Evolutionary conservation across 35 echinoderm and acorn worm genomes (phyloP), one percentile per base, ranked within the genome.

Genomic region (Apostichopus parvimensis): DNA sequence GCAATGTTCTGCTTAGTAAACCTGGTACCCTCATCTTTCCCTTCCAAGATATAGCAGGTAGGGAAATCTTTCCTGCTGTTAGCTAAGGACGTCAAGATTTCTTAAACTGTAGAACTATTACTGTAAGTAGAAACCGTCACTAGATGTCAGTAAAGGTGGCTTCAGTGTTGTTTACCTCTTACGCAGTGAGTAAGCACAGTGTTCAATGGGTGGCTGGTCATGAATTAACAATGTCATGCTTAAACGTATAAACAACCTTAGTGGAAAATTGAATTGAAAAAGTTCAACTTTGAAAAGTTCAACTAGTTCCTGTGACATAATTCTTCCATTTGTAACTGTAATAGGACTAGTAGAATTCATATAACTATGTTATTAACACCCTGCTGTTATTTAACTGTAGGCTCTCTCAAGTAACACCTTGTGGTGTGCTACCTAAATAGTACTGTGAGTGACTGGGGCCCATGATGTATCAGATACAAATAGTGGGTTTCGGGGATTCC

Each of bases 11-110:
- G 6, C 6, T 13, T n/a, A 75, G 71, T 75, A 10, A 75, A 75
- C 71, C 71, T 75, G 71, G 71, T 75, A 75, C 71, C 71, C 70
- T 22, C 71, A 75, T 75, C 71, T 75, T 75, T 7, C 71, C 17
- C 7, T 8, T 75, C 14, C 18, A 75, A 75, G n/a, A 75, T n/a
- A 24, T 20, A 18, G 71, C 71, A 75, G 71, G 71, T 75, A 75
- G 2, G 17, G n/a, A 22, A 75, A 45, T 2, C 1, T 45, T 45
- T 45, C 34, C 34, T 45, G 34, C 34, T 45, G 34, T 45, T 45
- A 45, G 34, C 34, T 2, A 45, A 45, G 34, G 34, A 45, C 2
- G 34, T 45, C 34, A 66, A 12, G 64, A 68, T 18, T 18, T 68
- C 64, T 68, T 68, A 68, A 11, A 68, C 64, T 68, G 64, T 11